A percentile compares a stretch with the other conserved stretches of the same genome.
Conservation (phyloP, 2,113 vertebrate species). For the Nycticebus coucang region DNA sequence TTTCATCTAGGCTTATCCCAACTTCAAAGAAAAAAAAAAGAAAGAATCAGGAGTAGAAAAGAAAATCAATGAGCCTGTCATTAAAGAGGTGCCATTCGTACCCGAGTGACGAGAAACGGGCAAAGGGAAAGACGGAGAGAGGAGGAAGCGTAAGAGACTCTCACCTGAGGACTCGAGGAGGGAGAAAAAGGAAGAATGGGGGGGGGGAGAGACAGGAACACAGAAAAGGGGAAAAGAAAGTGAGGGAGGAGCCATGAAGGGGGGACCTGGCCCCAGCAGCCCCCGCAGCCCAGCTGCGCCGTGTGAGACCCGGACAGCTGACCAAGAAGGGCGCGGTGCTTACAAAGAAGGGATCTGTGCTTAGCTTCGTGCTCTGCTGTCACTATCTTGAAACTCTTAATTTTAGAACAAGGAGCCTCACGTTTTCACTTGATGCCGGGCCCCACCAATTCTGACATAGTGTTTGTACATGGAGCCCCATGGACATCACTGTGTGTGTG, state of each 20-base stretch:
- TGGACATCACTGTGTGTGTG: fast-evolving
- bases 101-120: not conserved
- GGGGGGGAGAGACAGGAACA: too few species aligned
- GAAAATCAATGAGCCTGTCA: fast-evolving
- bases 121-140: not conserved
- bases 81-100: not conserved
- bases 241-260: too few species aligned
- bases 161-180: not conserved
- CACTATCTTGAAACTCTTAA: not conserved
- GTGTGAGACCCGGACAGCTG: fast-evolving
- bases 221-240: not conserved
- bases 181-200: not conserved
- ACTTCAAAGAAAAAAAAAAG: not conserved
- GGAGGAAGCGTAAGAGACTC: not conserved
- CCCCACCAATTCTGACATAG: fast-evolving
- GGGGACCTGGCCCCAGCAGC: fast-evolving
- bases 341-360: not conserved
- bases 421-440: not conserved
- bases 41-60: not conserved
- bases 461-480: fast-evolving
- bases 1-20: not conserved
- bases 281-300: too few species aligned
- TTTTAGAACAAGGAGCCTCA: not conserved
- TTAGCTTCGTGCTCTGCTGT: not conserved
- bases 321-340: fast-evolving